Base-by-base conservation (phyloP, 2,888 invertebrate genomes). In the Mongoloraphidia duomilia region DNA sequence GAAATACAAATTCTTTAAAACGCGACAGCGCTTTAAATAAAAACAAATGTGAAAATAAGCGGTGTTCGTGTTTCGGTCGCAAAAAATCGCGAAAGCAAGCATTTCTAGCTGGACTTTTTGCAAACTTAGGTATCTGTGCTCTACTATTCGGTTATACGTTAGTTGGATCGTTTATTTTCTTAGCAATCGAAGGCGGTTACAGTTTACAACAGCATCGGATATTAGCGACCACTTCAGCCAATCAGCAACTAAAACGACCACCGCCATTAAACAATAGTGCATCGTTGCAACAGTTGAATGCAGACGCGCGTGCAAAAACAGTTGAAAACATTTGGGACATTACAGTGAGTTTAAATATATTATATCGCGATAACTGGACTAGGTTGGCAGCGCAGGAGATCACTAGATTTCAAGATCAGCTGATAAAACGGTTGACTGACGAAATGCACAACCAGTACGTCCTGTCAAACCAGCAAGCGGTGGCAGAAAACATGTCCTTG, bases 271-370 rank as follows among this genome's bases (percentile, higher is more conserved):
- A 69, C 54, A 68, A 58, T 59, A 68, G 58, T 60, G 58, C 64
- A 60, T 67, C 68, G 61, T 57, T 65, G 58, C 64, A 60, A 49
- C 62, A 68, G 55, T 66, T 65, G 52, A 70, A 72, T 45, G 72
- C 76, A 56, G 78, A 78, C 56, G 79, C 79, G 33, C 69, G 82
- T 42, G 75, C 76, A 42, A 73, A 73, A 60, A 85, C 88, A 11
- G 88, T 89, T 44, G 87, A 88, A 68, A 88, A 84, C 66, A 87
- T 93, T 62, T 92, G 92, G 92, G 84, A 90, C 65, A 85, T 91
- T 54, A 92, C 92, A 3, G 84, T 84, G 55, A 83, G 82, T 52
- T 70, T 91, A 57, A 92, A 92, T 70, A 87, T 93, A 61, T 75
- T 93, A 55, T 88, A 90, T 65, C 79, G 83, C 64, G 85, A 87